Evolutionary conservation across 2,113 vertebrate genomes (phyloP), one percentile per base, ranked within the genome.

Genomic region (Halichoerus grypus): DNA sequence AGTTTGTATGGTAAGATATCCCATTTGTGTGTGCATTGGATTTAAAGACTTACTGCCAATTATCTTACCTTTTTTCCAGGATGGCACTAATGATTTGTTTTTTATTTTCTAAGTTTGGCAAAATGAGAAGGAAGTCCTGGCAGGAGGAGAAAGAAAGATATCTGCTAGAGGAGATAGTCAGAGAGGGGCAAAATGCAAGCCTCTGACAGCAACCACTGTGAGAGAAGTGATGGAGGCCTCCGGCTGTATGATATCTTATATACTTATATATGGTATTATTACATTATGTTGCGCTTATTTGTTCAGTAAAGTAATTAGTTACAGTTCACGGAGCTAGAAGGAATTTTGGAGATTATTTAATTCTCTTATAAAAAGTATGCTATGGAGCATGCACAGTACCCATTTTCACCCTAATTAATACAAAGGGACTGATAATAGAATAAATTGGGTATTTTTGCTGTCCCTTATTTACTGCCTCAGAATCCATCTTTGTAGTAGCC

Each of bases 341-440:
- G 74, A 76, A 93, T 55, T 87, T 86, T 57, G 86, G 65, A 74
- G 11, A 76, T 86, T 89, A 93, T 71, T 92, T 83, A 90, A n/a
- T 72, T 90, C n/a, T 42, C 63, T 79, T 94, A 67, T 2, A 85
- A 77, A 80, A 39, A 63, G 8, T 53, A 53, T 22, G 51, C 26
- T 16, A 71, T 61, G 65, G 57, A 61, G 39, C 46, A 71, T 61
- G 26, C n/a, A 51, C 15, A 51, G 31, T 21, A 84, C 12, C 36
- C 36, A 21, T 86, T 86, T 92, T 82, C 13, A 59, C 46, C 39
- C 31, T 55, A 74, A 69, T 28, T 67, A 7, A 86, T 42, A 24
- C 12, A 39, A 80, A 90, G 57, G 53, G 13, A 4, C 65, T 82
- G 36, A 26, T 82, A 76, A 82, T 49, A n/a, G 28, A 65, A 65